These are phyloP conservation scores for Oscheius onirici DNA, from an alignment of 2,888 invertebrate genomes.

Conservation along the genomic window DNA sequence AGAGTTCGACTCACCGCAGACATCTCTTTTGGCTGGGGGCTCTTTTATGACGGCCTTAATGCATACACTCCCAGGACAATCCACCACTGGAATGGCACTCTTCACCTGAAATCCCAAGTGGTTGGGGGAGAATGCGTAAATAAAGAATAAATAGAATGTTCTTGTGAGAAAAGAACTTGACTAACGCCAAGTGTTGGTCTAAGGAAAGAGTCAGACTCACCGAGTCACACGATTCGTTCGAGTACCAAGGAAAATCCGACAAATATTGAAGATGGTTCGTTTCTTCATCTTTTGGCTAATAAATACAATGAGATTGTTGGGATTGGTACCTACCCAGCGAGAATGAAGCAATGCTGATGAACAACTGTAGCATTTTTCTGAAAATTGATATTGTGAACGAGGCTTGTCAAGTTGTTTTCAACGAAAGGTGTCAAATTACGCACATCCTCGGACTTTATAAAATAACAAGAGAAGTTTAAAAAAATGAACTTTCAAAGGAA, in stretches of 20 bases:
- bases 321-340: constrained; percentile 50
- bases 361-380: constrained; percentile 64
- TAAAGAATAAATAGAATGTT: too few relatives aligned
- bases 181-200: not conserved
- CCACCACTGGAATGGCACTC: constrained; percentile 55
- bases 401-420: too few relatives aligned
- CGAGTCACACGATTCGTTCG: constrained; percentile 59
- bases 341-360: constrained; percentile 55
- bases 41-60: constrained; percentile 65
- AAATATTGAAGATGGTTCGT: constrained; percentile 53
- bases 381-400: constrained; percentile 23
- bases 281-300: constrained; percentile 54
- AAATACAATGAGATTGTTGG: not conserved
- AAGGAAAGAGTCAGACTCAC: constrained; percentile 26
- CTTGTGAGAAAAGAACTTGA: too few relatives aligned
- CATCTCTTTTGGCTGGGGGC: constrained; percentile 58
- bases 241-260: constrained; percentile 52
- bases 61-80: constrained; percentile 60
- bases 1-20: constrained; percentile 54
- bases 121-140: not conserved
- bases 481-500: too few relatives aligned
- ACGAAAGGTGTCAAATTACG: too few relatives aligned
- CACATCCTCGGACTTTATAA: too few relatives aligned
- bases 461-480: not conserved
- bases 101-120: constrained; percentile 39